Base-by-base conservation (phyloP, 2,113 vertebrate species). In the Podocnemis expansa region DNA sequence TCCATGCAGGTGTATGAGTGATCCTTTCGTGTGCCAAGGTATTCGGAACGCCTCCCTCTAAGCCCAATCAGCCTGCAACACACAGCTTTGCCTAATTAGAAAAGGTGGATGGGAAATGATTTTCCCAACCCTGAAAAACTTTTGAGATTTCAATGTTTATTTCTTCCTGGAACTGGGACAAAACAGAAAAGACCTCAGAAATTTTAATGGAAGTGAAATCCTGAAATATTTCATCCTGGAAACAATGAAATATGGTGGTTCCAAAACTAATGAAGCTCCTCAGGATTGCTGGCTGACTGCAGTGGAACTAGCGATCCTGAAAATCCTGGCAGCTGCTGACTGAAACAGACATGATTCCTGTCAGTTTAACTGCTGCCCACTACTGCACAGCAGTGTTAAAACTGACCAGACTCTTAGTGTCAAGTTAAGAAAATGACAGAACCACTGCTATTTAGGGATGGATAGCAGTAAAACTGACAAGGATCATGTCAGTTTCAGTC, bases 151-250 rank as follows among this genome's bases (percentile, higher is more conserved):
- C 29, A 17, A 92, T 76, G 78, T 63, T 45, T 56, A 24, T 51
- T 88, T 73, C 87, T 80, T 82, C 83, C 86, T 92, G 43, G 17
- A 70, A 85, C 27, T 85, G 70, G 52, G 89, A 43, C 21, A 76
- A 93, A 91, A 93, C 85, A 3, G 17, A 8, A 47, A 27, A 56
- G 63, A 43, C 14, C 14, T n/a, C 34, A 0, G 5, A 92, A 93
- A 91, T 96, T 90, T 84, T 93, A 91, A 95, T 80, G 52, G 31
- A 95, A 91, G 19, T 82, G 52, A 67, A 70, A 70, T n/a, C 4
- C 4, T 70, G n/a, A 38, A 70, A 70, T 70, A 70, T 70, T 22
- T 70, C 19, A 70, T 38, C n/a, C 17, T 70, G 19, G 63, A 70
- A 70, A 38, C 63, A 70, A 70, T 70, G 51, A 52, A 52, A 52